phyloP scores from a whole-genome alignment of 1,140 invertebrate genomes.

The Trichogramma pretiosum region DNA sequence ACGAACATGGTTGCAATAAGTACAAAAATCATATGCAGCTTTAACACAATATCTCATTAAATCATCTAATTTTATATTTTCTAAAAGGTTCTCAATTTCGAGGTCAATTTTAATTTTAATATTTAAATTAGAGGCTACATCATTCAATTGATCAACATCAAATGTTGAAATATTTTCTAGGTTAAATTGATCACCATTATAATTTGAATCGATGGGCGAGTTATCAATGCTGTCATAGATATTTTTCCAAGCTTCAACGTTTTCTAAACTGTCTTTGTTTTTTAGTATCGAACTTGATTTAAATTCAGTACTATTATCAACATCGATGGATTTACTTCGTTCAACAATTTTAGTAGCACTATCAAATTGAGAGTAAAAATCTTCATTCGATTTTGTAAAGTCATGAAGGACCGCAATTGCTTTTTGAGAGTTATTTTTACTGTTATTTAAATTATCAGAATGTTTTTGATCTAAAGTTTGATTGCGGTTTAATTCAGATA shows the following conservation, averaged over 20 bases:
- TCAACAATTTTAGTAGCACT: no score
- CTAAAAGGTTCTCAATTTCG: constrained; percentile 62
- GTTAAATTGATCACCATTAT: constrained; percentile 7
- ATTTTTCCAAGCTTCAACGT: constrained; percentile 5
- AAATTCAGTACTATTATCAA: constrained; percentile 14
- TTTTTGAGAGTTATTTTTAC: constrained; percentile 33
- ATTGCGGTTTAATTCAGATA: constrained; percentile 25
- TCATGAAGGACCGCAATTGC: constrained; percentile 31
- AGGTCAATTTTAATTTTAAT: constrained; percentile 57
- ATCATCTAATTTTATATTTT: constrained; percentile 60
- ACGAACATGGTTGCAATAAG: constrained; percentile 75
- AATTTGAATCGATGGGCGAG: constrained; percentile 11
- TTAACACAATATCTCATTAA: constrained; percentile 64
- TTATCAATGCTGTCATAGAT: constrained; percentile 9
- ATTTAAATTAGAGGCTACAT: constrained; percentile 26
- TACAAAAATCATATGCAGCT: constrained; percentile 58
- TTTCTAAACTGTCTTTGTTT: constrained; percentile 13
- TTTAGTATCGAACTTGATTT: constrained; percentile 16
- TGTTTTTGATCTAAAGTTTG: constrained; percentile 42
- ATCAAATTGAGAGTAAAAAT: constrained; percentile 29
- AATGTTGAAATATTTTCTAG: constrained; percentile 8
- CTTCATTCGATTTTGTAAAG: not conserved
- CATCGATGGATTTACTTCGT: constrained; percentile 26
- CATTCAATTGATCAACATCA: constrained; percentile 45
- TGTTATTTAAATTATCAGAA: constrained; percentile 37